Percentiles rank a stretch among this genome's conserved stretches.
These are phyloP conservation scores for Archips xylosteana DNA, from an alignment of 2,888 invertebrate genomes.

Conservation along the genomic window DNA sequence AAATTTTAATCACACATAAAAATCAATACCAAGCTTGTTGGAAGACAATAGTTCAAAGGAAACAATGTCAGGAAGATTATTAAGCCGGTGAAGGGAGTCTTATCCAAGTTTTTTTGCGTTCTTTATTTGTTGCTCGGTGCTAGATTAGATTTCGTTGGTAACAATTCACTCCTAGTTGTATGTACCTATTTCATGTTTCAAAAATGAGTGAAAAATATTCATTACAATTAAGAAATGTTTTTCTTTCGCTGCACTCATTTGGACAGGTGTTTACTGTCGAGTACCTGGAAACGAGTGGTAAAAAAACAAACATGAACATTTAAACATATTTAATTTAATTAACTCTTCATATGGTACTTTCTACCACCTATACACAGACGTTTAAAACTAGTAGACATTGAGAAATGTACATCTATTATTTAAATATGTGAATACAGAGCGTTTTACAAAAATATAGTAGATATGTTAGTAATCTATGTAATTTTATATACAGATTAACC, in stretches of 20 bases:
- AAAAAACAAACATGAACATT: conserved; percentile 17
- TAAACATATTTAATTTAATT: conserved; percentile 15
- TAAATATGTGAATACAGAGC: conserved; percentile 15
- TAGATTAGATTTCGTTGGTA: too few species aligned
- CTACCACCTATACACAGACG: conserved; percentile 18
- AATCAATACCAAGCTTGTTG: conserved; percentile 4
- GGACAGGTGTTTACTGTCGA: neutral
- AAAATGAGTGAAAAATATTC: neutral
- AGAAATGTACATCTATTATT: conserved; percentile 22
- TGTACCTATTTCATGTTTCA: neutral
- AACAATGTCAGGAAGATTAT: neutral
- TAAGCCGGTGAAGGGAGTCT: neutral
- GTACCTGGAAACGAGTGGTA: conserved; percentile 12
- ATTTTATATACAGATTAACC: conserved; percentile 29
- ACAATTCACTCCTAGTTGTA: too few species aligned
- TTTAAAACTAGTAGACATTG: conserved; percentile 26
- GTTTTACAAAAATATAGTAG: conserved; percentile 38
- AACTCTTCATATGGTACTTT: neutral
- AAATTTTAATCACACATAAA: conserved; percentile 18
- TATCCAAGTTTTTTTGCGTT: neutral
- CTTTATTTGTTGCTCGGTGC: too few species aligned
- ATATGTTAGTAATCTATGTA: conserved; percentile 26
- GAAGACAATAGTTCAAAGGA: neutral
- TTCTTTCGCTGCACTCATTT: neutral
- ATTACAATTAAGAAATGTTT: neutral